Evolutionary conservation across 2,113 vertebrate species (phyloP).

Genomic region (Coryphaenoides rupestris): DNA sequence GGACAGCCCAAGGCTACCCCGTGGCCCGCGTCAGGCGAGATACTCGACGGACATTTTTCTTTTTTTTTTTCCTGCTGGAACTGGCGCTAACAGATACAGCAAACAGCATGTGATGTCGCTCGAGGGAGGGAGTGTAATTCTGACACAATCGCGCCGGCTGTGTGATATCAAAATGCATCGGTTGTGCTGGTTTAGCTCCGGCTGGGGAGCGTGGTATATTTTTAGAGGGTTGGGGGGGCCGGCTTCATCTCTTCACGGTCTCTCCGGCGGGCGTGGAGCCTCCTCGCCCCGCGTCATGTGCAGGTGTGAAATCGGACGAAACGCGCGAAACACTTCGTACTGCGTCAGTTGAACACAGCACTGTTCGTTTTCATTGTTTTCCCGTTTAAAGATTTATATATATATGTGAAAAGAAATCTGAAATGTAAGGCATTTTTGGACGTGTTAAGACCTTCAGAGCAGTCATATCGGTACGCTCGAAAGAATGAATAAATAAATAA

Average conservation of each 20-base stretch:
- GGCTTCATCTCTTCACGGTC: conserved; percentile 37
- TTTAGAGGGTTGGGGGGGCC: conserved; percentile 60
- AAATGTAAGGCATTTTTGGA: no score
- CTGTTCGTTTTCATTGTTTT: no score
- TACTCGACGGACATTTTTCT: conserved; percentile 15
- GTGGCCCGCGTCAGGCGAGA: no score
- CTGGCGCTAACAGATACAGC: conserved; percentile 60
- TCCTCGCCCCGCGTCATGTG: no score
- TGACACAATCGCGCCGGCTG: conserved; percentile 52
- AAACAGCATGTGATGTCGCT: conserved; percentile 54
- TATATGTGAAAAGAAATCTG: no score
- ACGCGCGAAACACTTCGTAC: not conserved
- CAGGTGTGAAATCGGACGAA: conserved; percentile 13
- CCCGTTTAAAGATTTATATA: no score
- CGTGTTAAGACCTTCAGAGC: no score
- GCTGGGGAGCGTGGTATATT: conserved; percentile 51
- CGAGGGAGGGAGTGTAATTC: conserved; percentile 46
- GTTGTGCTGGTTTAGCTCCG: conserved; percentile 53
- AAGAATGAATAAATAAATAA: conserved; percentile 2
- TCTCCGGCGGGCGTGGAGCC: no score
- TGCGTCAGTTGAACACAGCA: no score
- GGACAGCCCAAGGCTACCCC: conserved; percentile 47
- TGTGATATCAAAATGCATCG: conserved; percentile 60
- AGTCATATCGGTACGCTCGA: no score
- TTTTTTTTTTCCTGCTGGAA: conserved; percentile 71